These are phyloP conservation scores for Cydia pomonella DNA, from an alignment of 1,140 invertebrate species.

Conservation along the genomic window DNA sequence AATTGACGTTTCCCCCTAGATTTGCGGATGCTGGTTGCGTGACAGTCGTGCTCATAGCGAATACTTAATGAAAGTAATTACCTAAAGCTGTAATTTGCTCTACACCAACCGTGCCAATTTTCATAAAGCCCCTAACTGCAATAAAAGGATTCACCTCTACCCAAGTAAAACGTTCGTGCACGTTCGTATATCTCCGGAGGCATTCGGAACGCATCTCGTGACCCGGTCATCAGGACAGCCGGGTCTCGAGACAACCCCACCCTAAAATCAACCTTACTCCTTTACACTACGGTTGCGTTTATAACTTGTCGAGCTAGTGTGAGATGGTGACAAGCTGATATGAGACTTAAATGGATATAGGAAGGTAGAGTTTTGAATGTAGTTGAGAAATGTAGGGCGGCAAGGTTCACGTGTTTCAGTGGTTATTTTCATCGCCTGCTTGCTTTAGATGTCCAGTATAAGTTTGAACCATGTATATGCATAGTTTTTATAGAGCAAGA, in stretches of 20 bases:
- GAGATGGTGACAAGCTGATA: not conserved
- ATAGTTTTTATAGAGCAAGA: not conserved
- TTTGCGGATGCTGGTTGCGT: too few species aligned
- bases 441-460: not conserved
- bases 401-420: not conserved
- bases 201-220: constrained; percentile 23
- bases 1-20: too few species aligned
- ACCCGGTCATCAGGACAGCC: not conserved
- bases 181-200: not conserved
- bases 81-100: too few species aligned
- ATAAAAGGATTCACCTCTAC: not conserved
- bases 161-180: not conserved
- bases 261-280: not conserved
- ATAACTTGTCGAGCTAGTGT: not conserved
- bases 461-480: not conserved
- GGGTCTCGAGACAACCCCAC: constrained; percentile 10
- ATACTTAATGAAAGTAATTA: too few species aligned
- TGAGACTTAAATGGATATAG: not conserved
- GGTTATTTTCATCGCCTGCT: not conserved
- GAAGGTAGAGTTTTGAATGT: not conserved
- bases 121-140: too few species aligned
- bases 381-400: not conserved
- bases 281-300: not conserved
- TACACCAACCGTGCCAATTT: too few species aligned
- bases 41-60: too few species aligned